Evolutionary conservation across 2,888 invertebrate genomes (phyloP), one percentile per base, ranked within the genome.

Genomic region (Caenorhabditis angaria): DNA sequence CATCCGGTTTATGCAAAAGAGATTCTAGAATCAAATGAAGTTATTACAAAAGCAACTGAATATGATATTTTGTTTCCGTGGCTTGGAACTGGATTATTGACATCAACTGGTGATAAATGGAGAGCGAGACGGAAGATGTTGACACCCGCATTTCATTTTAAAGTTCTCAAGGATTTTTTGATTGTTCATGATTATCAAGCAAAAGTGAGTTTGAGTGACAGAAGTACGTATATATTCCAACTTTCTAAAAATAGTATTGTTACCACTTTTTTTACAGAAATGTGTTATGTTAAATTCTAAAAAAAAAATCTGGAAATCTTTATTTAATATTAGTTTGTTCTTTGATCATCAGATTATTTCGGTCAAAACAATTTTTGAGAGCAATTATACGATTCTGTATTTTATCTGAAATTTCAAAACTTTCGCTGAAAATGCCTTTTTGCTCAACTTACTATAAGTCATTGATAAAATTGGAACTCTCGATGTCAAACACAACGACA

Each of bases 61-160:
- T 90, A 90, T 79, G 78, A 84, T 48, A 82, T 90, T 2, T 85
- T 88, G 62, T 70, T 70, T 47, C 88, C 89, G 3, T 90, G 90
- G 90, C 85, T 90, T 1, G 89, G 89, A 24, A 88, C 88, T n/a
- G 90, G 90, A 10, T 84, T 90, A 2, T 84, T 90, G 4, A 89
- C 88, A 4, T 70, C 76, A 0, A 76, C 76, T 51, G 76, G 75
- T 54, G 25, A 27, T 4, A 89, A 90, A 82, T 90, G 90, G 90
- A 86, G 86, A n/a, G 73, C 76, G 2, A 82, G 89, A 53, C 81
- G 90, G 20, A 88, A 88, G 74, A 82, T 90, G 81, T 82, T 90
- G 57, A 90, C 90, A 22, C 90, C 90, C 18, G 88, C 90, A 1
- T 90, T 90, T 77, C 90, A 90, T 80, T 90, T 90, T 82, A 87